These are phyloP conservation scores for Hydrophis major DNA, from an alignment of 2,797 vertebrate genomes.

Conservation along the genomic window DNA sequence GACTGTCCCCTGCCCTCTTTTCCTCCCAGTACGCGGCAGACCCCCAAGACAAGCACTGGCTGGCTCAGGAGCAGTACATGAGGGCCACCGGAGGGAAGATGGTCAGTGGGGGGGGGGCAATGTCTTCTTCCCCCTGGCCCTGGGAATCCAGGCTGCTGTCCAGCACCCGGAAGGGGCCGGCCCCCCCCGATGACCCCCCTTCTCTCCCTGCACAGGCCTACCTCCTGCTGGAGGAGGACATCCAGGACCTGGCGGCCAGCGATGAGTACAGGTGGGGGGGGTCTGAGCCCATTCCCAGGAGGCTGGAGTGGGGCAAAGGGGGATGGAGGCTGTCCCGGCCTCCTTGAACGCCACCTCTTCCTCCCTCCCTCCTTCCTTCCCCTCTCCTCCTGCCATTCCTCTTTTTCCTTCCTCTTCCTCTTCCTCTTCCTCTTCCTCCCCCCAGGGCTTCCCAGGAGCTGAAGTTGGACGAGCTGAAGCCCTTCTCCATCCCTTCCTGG, in stretches of 20 bases:
- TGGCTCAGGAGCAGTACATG: constrained; percentile 96
- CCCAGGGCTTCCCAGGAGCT: constrained; percentile 85
- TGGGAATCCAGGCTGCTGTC: neutral
- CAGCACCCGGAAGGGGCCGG: neutral
- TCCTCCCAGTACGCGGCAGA: constrained; percentile 88
- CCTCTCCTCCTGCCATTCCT: too few relatives aligned
- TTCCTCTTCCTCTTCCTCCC: neutral
- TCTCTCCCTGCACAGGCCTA: constrained; percentile 79
- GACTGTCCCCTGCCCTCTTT: neutral
- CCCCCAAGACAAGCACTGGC: constrained; percentile 96
- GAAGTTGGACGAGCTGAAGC: constrained; percentile 89
- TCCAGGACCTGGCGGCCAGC: constrained; percentile 85
- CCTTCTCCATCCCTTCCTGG: constrained; percentile 86
- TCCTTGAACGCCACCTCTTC: neutral
- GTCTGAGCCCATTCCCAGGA: neutral
- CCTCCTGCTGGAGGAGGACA: constrained; percentile 93
- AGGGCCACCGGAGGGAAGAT: constrained; percentile 96
- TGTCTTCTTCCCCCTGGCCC: neutral
- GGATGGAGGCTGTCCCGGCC: too few relatives aligned
- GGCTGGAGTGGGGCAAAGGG: rapidly evolving
- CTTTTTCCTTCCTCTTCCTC: neutral
- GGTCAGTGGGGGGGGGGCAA: constrained; percentile 72
- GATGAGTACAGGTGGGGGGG: constrained; percentile 90
- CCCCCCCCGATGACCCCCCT: rapidly evolving
- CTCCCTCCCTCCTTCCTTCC: too few relatives aligned